Percentiles rank a stretch among this genome's conserved stretches.
These are phyloP conservation scores for Drosophila bipectinata DNA, from an alignment of 1,140 invertebrate species.

Conservation along the genomic window DNA sequence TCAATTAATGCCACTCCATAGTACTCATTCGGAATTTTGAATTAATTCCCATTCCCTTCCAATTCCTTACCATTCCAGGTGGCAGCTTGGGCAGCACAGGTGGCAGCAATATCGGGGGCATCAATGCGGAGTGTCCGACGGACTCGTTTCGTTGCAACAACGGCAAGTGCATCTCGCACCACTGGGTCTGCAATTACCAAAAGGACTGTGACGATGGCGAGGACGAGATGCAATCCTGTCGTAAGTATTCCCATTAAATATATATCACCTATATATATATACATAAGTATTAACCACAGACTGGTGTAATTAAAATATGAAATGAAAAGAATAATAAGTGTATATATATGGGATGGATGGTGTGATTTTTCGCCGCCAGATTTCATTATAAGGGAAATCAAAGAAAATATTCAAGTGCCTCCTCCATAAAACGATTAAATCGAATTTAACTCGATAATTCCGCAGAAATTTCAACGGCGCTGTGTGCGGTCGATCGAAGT, in stretches of 20 bases:
- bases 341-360: background rate
- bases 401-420: slow-evolving; percentile 30
- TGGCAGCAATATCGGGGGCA: slow-evolving; percentile 27
- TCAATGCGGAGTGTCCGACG: slow-evolving; percentile 85
- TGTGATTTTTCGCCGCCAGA: too few species aligned
- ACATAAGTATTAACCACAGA: background rate
- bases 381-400: slow-evolving; percentile 1
- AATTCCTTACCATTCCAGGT: slow-evolving; percentile 32
- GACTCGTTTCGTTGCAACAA: slow-evolving; percentile 93
- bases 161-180: slow-evolving; percentile 93
- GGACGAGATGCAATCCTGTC: slow-evolving; percentile 94
- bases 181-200: slow-evolving; percentile 95
- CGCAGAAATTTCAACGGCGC: background rate
- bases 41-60: background rate
- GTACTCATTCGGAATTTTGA: slow-evolving; percentile 11
- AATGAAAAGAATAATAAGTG: slow-evolving; percentile 30
- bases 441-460: slow-evolving; percentile 17
- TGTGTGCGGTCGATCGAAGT: background rate
- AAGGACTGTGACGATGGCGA: slow-evolving; percentile 95
- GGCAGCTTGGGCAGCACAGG: slow-evolving; percentile 48
- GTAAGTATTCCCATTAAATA: slow-evolving; percentile 87
- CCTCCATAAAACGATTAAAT: slow-evolving; percentile 10
- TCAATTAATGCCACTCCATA: slow-evolving; percentile 2
- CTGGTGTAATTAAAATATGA: slow-evolving; percentile 27
- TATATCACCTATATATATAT: background rate